Evolutionary conservation across 2,113 vertebrate genomes (phyloP), one percentile per base, ranked within the genome.

Genomic region (Brachyhypopomus occidentalis): DNA sequence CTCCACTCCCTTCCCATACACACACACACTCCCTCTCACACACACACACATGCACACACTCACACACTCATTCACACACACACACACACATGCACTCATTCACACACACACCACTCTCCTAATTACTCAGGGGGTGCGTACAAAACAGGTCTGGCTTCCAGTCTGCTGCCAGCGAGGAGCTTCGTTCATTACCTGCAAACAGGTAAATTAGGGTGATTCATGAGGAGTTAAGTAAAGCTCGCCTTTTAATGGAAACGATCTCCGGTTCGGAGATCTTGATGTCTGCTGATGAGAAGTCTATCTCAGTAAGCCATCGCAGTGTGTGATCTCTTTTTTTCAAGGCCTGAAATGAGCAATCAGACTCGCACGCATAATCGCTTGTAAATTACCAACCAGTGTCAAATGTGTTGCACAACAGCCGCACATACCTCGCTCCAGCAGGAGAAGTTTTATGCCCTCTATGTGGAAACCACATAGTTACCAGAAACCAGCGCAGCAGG

Each of bases 11-110:
- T 66, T 17, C 25, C 30, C 52, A 56, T 80, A 89, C 89, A 87
- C 84, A 88, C 84, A 88, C 89, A 90, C 87, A 72, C 9, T 1
- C 34, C 63, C 20, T 41, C 48, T 25, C 71, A 79, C 77, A 62
- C 69, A 41, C 11, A 48, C 72, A 48, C 23, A 72, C 58, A 66
- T n/a, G 6, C 70, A 36, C 58, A 38, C 74, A 34, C 36, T 25
- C n/a, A 64, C 34, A 77, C 22, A 55, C 17, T 30, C 62, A 76
- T 41, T 30, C 62, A 67, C 62, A 52, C 41, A 30, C 75, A 66
- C 41, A 55, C 41, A 67, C 38, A 56, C 34, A 45, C 56, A 60
- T 52, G 19, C 23, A 55, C 16, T 7, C 45, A 67, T 60, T 66
- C 6, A 71, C 77, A 71, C 41, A 41, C 41, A 41, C 17, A 19